phyloP scores from a whole-genome alignment of 2,113 vertebrate genomes.

The Pavo muticus region DNA sequence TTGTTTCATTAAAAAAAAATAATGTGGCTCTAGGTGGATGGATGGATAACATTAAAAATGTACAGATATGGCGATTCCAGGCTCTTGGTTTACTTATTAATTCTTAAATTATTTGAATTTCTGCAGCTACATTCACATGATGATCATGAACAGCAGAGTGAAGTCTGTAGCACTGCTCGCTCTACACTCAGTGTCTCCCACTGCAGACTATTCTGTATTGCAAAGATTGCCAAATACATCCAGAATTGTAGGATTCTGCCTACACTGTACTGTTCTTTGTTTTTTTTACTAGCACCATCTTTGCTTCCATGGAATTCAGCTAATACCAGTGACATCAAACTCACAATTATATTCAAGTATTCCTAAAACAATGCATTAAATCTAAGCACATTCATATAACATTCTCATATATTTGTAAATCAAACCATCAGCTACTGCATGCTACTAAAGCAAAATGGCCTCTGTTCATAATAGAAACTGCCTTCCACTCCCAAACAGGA shows the following conservation, averaged over 20 bases:
- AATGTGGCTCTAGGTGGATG: neutral
- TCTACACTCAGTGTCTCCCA: neutral
- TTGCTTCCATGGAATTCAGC: neutral
- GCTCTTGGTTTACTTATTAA: neutral
- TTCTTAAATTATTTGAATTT: neutral
- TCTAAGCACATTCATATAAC: neutral
- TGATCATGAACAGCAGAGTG: neutral
- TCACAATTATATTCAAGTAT: neutral
- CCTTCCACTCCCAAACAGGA: neutral
- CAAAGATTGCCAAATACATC: neutral
- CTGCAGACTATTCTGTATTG: neutral
- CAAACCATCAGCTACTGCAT: neutral
- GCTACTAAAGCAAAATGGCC: neutral
- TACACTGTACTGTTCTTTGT: neutral
- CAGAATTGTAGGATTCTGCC: neutral
- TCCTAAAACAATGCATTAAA: neutral
- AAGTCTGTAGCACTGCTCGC: neutral
- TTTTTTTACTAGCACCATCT: neutral
- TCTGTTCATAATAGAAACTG: neutral
- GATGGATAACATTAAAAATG: neutral
- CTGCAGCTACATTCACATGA: neutral
- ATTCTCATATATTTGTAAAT: neutral
- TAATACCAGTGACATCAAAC: neutral
- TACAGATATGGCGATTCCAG: neutral
- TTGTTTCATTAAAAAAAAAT: slow-evolving; percentile 1